Percentiles rank a stretch among this genome's conserved stretches.
Conservation (phyloP, 2,888 invertebrate genomes). For the Trissonchulus latispiculum region DNA sequence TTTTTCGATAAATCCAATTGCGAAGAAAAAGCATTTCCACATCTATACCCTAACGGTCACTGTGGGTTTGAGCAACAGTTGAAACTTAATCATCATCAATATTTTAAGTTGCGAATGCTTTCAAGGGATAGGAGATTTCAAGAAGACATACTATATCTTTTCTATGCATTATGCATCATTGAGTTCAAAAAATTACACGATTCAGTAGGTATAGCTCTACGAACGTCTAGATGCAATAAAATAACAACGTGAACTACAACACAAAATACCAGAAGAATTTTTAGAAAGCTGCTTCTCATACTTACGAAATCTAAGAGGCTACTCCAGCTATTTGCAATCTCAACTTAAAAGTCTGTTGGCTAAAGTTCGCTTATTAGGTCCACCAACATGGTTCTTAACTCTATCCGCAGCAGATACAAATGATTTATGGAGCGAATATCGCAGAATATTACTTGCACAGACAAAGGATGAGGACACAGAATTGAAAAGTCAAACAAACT, state of each 20-base stretch:
- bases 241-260: not conserved
- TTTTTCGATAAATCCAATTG: not conserved
- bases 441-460: not conserved
- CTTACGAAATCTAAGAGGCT: not conserved
- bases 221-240: not conserved
- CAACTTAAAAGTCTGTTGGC: not conserved
- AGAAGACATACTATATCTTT: not conserved
- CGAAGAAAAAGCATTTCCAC: not conserved
- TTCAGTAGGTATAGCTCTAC: not conserved
- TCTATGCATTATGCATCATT: not conserved
- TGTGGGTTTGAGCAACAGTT: not conserved
- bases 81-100: not conserved
- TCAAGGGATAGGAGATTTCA: not conserved
- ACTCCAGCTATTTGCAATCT: not conserved
- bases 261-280: not conserved
- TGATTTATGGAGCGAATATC: not conserved
- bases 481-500: too few relatives aligned
- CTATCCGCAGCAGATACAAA: slow-evolving; percentile 8
- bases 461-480: not conserved
- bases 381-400: slow-evolving; percentile 10
- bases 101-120: not conserved
- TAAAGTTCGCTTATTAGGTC: not conserved
- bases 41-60: not conserved
- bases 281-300: not conserved
- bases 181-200: not conserved